phyloP scores from a whole-genome alignment of 2,797 vertebrate genomes.

The Spea hammondii region DNA sequence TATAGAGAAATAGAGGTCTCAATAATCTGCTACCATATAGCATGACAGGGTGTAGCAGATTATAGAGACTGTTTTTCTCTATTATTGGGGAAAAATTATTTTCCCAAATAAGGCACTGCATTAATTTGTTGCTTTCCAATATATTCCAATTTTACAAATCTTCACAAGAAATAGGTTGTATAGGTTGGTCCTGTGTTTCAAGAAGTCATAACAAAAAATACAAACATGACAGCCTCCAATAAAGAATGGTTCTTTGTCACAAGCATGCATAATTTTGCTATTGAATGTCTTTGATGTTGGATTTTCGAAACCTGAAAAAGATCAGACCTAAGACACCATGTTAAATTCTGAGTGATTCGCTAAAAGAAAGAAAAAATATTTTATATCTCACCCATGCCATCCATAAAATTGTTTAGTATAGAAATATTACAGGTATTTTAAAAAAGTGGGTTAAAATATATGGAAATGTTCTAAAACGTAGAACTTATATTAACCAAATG shows the following conservation, averaged over 20 bases:
- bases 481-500: too few relatives aligned
- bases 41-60: too few relatives aligned
- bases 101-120: too few relatives aligned
- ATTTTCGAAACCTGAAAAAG: background rate
- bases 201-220: background rate
- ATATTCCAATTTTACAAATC: background rate
- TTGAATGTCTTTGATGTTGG: conserved; percentile 1
- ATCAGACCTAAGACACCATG: background rate
- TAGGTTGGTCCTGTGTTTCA: background rate
- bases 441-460: too few relatives aligned
- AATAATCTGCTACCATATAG: too few relatives aligned
- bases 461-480: too few relatives aligned
- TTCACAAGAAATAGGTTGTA: background rate
- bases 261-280: background rate
- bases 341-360: background rate
- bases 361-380: background rate
- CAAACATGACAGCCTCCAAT: background rate
- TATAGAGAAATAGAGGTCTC: too few relatives aligned
- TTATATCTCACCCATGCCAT: background rate
- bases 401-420: background rate
- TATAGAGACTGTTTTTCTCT: too few relatives aligned
- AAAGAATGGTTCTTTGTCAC: background rate
- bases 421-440: too few relatives aligned
- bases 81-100: too few relatives aligned
- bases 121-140: too few relatives aligned